Conservation (phyloP, 2,113 vertebrate genomes). For the Equus przewalskii region DNA sequence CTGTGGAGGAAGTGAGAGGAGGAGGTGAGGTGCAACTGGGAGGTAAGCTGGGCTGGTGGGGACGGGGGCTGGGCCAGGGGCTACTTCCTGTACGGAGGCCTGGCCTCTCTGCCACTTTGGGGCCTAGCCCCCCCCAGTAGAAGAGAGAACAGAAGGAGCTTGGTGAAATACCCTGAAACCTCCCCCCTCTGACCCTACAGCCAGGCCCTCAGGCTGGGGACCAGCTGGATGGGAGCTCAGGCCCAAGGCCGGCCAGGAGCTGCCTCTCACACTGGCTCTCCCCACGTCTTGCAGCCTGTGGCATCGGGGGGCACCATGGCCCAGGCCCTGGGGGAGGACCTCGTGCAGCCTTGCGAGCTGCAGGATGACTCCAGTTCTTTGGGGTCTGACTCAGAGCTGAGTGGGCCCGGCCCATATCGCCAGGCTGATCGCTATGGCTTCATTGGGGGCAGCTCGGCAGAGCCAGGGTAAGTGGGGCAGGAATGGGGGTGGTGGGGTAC, state of each 20-base stretch:
- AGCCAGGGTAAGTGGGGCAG: slow-evolving; percentile 78
- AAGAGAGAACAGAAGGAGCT: neutral
- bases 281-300: neutral
- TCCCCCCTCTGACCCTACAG: neutral
- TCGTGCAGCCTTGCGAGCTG: slow-evolving; percentile 60
- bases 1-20: slow-evolving; percentile 84
- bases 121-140: neutral
- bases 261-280: neutral
- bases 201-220: neutral
- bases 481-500: neutral
- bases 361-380: slow-evolving; percentile 85
- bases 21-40: slow-evolving; percentile 73
- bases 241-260: neutral
- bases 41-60: slow-evolving; percentile 68
- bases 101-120: neutral
- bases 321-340: slow-evolving; percentile 77
- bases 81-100: neutral
- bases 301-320: slow-evolving; percentile 64
- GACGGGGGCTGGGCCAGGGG: neutral
- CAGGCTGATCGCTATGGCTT: slow-evolving; percentile 85
- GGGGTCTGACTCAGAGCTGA: slow-evolving; percentile 85
- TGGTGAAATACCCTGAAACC: neutral
- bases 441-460: slow-evolving; percentile 78
- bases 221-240: neutral
- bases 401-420: slow-evolving; percentile 78